phyloP scores from a whole-genome alignment of 1,140 invertebrate genomes.

The Oncopeltus fasciatus region DNA sequence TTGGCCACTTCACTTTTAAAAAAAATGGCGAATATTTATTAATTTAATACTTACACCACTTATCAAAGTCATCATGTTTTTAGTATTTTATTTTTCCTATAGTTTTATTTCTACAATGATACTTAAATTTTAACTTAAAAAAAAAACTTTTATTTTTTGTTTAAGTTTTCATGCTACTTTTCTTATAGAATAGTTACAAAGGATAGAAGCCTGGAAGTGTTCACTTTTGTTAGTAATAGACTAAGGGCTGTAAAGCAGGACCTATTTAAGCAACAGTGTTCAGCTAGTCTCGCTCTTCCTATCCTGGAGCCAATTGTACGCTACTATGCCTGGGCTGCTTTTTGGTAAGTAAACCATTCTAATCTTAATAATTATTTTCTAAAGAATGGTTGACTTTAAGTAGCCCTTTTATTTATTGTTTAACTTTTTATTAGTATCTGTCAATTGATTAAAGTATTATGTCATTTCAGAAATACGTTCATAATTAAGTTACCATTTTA shows the following conservation, averaged over 20 bases:
- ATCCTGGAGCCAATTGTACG: conserved; percentile 49
- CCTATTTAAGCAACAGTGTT: conserved; percentile 50
- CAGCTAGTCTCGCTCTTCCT: conserved; percentile 32
- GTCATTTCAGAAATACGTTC: not conserved
- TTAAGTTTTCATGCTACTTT: not conserved
- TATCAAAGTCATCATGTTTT: too few species aligned
- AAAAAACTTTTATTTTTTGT: too few species aligned
- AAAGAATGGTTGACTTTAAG: not conserved
- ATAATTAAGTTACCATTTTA: not conserved
- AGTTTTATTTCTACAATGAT: too few species aligned
- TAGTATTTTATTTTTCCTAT: too few species aligned
- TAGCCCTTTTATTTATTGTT: too few species aligned
- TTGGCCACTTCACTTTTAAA: too few species aligned
- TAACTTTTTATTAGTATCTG: too few species aligned
- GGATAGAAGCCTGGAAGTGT: conserved; percentile 32
- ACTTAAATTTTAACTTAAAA: too few species aligned
- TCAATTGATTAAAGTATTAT: not conserved
- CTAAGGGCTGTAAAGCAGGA: conserved; percentile 58
- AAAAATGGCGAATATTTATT: too few species aligned
- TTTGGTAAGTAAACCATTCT: conserved; percentile 27
- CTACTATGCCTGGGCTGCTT: conserved; percentile 50
- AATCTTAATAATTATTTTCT: not conserved
- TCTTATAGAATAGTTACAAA: not conserved
- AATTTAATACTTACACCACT: too few species aligned
- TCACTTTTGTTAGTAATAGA: conserved; percentile 63